Evolutionary conservation across 2,797 vertebrate species (phyloP).

Genomic region (Pantherophis vulpinus): DNA sequence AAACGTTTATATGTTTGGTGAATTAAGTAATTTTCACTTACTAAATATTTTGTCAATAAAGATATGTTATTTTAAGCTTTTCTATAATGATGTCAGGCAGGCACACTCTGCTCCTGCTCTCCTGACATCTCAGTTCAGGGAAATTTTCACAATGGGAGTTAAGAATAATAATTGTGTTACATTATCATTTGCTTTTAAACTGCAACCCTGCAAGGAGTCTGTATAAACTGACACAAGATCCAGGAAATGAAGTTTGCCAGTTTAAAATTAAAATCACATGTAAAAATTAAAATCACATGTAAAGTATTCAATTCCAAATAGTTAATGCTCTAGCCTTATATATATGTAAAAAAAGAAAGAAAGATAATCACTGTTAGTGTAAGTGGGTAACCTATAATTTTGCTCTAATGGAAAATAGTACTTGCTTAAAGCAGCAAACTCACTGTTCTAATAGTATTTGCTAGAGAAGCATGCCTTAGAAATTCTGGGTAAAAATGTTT

Average conservation of each 20-base stretch:
- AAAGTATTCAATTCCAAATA: background rate
- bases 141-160: background rate
- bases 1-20: constrained; percentile 25
- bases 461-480: background rate
- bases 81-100: background rate
- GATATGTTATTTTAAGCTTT: constrained; percentile 3
- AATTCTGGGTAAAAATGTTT: background rate
- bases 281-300: constrained; percentile 29
- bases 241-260: background rate
- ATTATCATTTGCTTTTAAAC: constrained; percentile 17
- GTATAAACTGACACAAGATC: constrained; percentile 11
- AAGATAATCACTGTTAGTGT: constrained; percentile 16
- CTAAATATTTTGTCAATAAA: background rate
- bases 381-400: constrained; percentile 34
- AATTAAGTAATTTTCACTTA: constrained; percentile 17
- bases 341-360: no score
- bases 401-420: background rate
- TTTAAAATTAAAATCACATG: constrained; percentile 33
- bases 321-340: constrained; percentile 13
- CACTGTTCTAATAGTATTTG: background rate
- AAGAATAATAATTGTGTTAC: background rate
- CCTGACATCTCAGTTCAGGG: background rate
- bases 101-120: background rate
- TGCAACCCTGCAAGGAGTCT: background rate
- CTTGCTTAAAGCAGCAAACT: constrained; percentile 16